Evolutionary conservation across 2,113 vertebrate species (phyloP).

Genomic region (Ibidorhyncha struthersii): DNA sequence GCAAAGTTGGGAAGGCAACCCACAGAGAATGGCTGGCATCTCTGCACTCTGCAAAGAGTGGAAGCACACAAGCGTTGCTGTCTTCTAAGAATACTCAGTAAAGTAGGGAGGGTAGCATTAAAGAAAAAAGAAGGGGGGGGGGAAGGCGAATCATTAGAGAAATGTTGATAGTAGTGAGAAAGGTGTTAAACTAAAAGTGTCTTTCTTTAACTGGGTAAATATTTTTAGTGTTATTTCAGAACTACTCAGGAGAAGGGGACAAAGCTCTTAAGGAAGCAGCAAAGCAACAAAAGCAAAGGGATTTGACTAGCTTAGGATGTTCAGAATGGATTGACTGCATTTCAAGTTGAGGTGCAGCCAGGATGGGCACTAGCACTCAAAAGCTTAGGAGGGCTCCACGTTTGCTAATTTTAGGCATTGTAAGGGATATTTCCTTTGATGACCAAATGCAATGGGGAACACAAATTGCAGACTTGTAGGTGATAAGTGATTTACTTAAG

Average conservation of each 20-base stretch:
- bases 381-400: not conserved
- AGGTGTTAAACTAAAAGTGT: not conserved
- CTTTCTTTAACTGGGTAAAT: not conserved
- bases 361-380: not conserved
- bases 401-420: not conserved
- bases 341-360: not conserved
- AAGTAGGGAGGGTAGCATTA: not conserved
- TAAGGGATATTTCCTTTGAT: not conserved
- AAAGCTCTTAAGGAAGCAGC: not conserved
- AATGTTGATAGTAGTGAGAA: not conserved
- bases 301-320: not conserved
- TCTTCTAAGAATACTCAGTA: not conserved
- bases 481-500: not conserved
- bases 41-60: not conserved
- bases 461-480: not conserved
- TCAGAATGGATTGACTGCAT: not conserved
- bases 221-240: not conserved
- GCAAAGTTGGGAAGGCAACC: not conserved
- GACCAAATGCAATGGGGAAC: not conserved
- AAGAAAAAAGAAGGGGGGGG: not conserved
- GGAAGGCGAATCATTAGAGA: not conserved
- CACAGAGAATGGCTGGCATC: not conserved
- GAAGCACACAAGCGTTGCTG: fast-evolving
- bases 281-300: not conserved
- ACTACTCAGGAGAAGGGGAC: not conserved